These are phyloP conservation scores for Cephalotes varians DNA, from an alignment of 2,888 invertebrate species.

Conservation along the genomic window DNA sequence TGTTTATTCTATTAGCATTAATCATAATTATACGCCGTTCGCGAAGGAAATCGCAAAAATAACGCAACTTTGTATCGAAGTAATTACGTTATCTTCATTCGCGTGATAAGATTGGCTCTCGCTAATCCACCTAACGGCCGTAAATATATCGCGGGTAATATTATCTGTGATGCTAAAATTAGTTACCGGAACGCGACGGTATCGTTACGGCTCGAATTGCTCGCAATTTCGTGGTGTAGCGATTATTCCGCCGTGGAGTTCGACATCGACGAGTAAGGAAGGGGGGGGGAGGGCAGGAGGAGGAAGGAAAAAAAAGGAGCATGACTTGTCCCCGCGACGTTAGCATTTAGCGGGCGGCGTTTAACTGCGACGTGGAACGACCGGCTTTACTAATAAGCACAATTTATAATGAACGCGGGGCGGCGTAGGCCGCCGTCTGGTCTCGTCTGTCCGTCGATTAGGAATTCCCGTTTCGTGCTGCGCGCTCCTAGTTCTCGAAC, in stretches of 20 bases:
- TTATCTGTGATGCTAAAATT: slow-evolving; percentile 37
- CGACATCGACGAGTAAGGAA: background rate
- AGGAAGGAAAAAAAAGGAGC: background rate
- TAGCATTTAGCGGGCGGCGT: slow-evolving; percentile 13
- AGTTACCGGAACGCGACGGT: slow-evolving; percentile 15
- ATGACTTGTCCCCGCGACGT: slow-evolving; percentile 27
- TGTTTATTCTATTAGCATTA: slow-evolving; percentile 32
- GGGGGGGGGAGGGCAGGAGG: too few species aligned
- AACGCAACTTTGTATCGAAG: slow-evolving; percentile 36
- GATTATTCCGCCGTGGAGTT: slow-evolving; percentile 27
- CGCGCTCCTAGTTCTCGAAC: slow-evolving; percentile 50
- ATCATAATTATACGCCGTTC: slow-evolving; percentile 25
- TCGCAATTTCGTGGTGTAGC: slow-evolving; percentile 14
- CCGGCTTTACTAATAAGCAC: slow-evolving; percentile 66
- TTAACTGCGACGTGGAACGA: slow-evolving; percentile 54
- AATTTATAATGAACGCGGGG: slow-evolving; percentile 68
- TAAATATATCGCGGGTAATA: slow-evolving; percentile 20
- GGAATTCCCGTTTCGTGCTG: slow-evolving; percentile 72
- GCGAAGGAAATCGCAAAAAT: slow-evolving; percentile 14
- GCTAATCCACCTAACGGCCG: slow-evolving; percentile 7
- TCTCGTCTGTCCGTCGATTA: slow-evolving; percentile 67
- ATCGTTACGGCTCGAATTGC: slow-evolving; percentile 21
- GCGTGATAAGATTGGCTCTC: slow-evolving; percentile 41
- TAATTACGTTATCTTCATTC: slow-evolving; percentile 41
- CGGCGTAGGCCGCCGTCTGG: slow-evolving; percentile 43